phyloP scores from a whole-genome alignment of 2,888 invertebrate species.

The Schizaphis graminum region DNA sequence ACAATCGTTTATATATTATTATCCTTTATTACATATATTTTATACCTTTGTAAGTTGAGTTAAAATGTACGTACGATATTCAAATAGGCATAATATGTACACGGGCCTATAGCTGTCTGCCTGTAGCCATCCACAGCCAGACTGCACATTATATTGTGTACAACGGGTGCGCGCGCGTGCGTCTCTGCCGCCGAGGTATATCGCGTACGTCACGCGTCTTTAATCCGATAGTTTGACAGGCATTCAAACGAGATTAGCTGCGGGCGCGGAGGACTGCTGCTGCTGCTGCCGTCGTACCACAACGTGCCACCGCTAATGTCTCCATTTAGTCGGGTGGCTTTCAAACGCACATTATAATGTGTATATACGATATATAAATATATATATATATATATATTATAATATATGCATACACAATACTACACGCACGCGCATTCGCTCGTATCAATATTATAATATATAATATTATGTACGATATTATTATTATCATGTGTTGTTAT shows the following conservation, averaged over 20 bases:
- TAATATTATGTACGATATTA: background rate
- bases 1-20: too few species aligned
- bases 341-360: background rate
- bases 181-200: background rate
- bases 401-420: background rate
- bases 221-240: slow-evolving; percentile 61
- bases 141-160: background rate
- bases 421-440: background rate
- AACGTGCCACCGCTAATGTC: slow-evolving; percentile 28
- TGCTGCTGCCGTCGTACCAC: slow-evolving; percentile 5
- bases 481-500: background rate
- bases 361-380: too few species aligned
- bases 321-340: slow-evolving; percentile 37
- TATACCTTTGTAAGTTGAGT: too few species aligned
- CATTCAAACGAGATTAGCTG: slow-evolving; percentile 59
- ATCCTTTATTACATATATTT: too few species aligned
- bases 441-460: background rate
- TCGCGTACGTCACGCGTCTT: slow-evolving; percentile 46
- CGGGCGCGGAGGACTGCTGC: slow-evolving; percentile 48
- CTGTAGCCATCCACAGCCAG: background rate
- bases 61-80: background rate
- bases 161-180: background rate
- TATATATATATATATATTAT: background rate
- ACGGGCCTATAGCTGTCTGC: background rate
- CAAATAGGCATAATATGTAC: background rate